Evolutionary conservation across 2,113 vertebrate genomes (phyloP), one percentile per base, ranked within the genome.

Genomic region (Urocynchramus pylzowi): DNA sequence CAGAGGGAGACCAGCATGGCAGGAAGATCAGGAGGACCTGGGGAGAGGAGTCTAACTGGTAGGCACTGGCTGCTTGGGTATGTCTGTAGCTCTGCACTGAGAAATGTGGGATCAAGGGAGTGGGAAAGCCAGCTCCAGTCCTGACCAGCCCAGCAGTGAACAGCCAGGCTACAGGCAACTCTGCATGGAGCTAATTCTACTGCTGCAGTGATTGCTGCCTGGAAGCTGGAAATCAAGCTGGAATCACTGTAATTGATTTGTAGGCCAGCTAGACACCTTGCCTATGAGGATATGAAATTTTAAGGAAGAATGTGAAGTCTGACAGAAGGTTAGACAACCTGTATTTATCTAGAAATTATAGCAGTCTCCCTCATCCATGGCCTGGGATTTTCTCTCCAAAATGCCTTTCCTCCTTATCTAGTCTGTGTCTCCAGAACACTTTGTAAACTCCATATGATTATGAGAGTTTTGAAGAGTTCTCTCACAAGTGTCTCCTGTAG

Each of bases 31-130:
- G 65, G 53, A 64, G n/a, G 16, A 53, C 24, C 24, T 42, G n/a
- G 13, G 21, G 5, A 80, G 37, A 24, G 24, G 2, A 82, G 4
- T 0, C 8, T 0, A 10, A 26, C 22, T 1, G 0, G 14, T 37
- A 10, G 41, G 9, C 0, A 1, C 53, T 42, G 60, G 9, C 27
- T 59, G 35, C 65, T 82, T 78, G 52, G 23, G 16, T 57, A 0
- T 16, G 7, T 37, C 26, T 52, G 39, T 50, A 53, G 47, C 23
- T 50, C 65, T 30, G 27, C 52, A 23, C 39, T 54, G 24, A 35
- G 45, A 49, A 59, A 83, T 1, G 1, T 19, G 23, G 23, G 35
- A 67, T 31, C 39, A 82, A 61, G 16, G 10, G n/a, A 87, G 8
- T 18, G 23, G 16, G 45, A 71, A 75, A 96, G 54, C 6, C 9